phyloP scores from a whole-genome alignment of 2,888 invertebrate genomes.

The Epinotia nisella region DNA sequence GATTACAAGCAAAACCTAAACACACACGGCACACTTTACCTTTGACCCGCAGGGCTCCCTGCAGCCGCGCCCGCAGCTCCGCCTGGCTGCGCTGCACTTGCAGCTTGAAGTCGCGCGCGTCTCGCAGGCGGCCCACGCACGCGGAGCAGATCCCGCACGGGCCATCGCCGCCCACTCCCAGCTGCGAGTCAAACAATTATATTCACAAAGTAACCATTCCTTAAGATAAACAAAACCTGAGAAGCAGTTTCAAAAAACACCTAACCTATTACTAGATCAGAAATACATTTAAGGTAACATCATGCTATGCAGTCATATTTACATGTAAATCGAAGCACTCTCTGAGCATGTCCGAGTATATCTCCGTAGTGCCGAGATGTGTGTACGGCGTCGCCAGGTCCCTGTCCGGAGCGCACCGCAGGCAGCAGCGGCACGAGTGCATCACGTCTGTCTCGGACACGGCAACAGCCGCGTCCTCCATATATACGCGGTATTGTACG shows the following conservation, averaged over 20 bases:
- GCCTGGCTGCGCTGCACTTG: constrained; percentile 12
- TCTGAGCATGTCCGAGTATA: constrained; percentile 7
- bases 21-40: no score
- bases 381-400: neutral
- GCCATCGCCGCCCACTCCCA: neutral
- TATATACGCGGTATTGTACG: neutral
- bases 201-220: no score
- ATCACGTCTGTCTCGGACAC: no score
- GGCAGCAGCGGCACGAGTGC: constrained; percentile 5
- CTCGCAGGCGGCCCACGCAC: constrained; percentile 10
- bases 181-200: neutral
- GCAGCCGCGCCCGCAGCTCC: neutral
- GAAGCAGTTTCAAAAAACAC: no score
- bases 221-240: no score
- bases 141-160: neutral
- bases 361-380: constrained; percentile 14
- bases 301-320: neutral
- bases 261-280: no score
- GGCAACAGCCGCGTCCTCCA: neutral
- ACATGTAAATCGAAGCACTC: constrained; percentile 6
- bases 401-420: constrained; percentile 9
- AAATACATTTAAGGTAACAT: no score
- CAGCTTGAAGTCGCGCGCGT: constrained; percentile 13
- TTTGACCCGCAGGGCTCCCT: neutral
- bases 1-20: no score